Evolutionary conservation across 2,113 vertebrate species (phyloP).

Genomic region (Pseudorectes ferrugineus): DNA sequence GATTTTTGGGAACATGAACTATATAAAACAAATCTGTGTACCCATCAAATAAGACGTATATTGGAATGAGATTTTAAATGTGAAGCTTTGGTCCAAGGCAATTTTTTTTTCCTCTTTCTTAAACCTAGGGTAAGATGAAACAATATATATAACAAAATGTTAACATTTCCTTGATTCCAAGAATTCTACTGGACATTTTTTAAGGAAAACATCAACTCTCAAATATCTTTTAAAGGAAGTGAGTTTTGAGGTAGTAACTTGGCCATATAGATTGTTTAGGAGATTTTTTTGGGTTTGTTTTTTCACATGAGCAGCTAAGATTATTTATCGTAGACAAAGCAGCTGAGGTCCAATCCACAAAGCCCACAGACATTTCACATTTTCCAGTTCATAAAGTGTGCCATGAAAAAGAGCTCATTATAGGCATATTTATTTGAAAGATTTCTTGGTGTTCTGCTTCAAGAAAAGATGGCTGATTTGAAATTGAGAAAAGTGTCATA

Average conservation of each 20-base stretch:
- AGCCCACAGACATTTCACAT: neutral
- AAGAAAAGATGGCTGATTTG: neutral
- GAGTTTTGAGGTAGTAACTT: neutral
- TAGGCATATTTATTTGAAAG: neutral
- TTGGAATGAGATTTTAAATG: neutral
- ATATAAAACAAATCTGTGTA: neutral
- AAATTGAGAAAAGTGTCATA: slow-evolving; percentile 23
- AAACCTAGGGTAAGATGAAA: neutral
- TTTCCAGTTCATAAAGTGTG: neutral
- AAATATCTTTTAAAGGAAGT: neutral
- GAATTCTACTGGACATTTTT: neutral
- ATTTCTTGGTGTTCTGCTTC: neutral
- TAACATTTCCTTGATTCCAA: neutral
- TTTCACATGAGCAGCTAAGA: neutral
- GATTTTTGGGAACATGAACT: neutral
- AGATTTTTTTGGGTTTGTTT: neutral
- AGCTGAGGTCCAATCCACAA: neutral
- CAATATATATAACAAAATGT: neutral
- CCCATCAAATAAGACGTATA: neutral
- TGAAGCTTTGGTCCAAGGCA: neutral
- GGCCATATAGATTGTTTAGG: neutral
- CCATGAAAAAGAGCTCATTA: neutral
- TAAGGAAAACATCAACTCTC: neutral
- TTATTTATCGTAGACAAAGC: neutral
- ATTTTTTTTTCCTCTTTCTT: neutral